A percentile compares a stretch with the other conserved stretches of the same genome.
Conservation (phyloP, 2,797 vertebrate genomes). For the Crax fasciolata region DNA sequence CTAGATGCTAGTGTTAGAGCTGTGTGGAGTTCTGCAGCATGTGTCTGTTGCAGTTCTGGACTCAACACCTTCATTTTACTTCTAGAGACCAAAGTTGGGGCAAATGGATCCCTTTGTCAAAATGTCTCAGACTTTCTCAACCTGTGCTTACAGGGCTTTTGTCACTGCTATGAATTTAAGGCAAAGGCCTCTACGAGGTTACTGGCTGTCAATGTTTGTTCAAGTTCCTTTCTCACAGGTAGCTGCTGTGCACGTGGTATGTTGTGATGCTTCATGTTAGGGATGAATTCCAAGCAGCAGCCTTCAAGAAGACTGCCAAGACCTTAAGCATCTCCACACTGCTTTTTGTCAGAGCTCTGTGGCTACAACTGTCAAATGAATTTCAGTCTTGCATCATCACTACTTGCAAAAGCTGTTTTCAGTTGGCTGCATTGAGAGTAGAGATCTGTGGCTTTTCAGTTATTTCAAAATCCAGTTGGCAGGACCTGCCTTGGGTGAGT, state of each 20-base stretch:
- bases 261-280: neutral
- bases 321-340: neutral
- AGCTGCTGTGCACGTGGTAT: neutral
- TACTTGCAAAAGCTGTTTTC: constrained; percentile 20
- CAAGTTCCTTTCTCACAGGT: neutral
- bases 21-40: neutral
- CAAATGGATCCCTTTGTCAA: neutral
- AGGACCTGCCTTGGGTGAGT: neutral
- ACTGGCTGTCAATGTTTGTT: neutral
- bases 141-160: neutral
- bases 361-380: neutral
- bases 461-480: constrained; percentile 17
- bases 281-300: neutral
- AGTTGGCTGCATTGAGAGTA: neutral
- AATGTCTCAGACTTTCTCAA: neutral
- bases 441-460: constrained; percentile 54
- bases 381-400: constrained; percentile 25
- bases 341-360: neutral
- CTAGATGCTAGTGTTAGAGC: neutral
- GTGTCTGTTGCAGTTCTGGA: neutral
- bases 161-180: neutral
- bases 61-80: neutral
- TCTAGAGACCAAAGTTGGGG: neutral
- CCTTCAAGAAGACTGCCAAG: neutral
- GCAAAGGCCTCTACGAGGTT: neutral